A percentile compares a stretch with the other conserved stretches of the same genome.
These are phyloP conservation scores for Eutolmus rufibarbis DNA, from an alignment of 2,888 invertebrate species.

Conservation along the genomic window DNA sequence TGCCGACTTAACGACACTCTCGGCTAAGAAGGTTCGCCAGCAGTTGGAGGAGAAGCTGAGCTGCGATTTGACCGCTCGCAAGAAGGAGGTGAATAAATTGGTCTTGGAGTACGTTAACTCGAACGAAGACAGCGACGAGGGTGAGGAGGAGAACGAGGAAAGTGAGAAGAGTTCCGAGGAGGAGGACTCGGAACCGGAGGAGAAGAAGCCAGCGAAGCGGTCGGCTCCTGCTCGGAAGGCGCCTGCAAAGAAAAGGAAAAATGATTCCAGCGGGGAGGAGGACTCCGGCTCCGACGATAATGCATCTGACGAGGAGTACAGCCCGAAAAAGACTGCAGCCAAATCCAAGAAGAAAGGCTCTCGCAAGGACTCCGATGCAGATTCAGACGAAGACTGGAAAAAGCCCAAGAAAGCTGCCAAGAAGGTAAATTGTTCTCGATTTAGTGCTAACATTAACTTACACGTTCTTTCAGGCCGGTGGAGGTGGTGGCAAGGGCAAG, in stretches of 20 bases:
- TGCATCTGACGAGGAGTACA: conserved; percentile 69
- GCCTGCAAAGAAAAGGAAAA: conserved; percentile 49
- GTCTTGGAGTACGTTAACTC: conserved; percentile 78
- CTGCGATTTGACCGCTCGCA: conserved; percentile 77
- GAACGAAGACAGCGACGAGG: conserved; percentile 59
- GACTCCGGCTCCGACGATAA: conserved; percentile 64
- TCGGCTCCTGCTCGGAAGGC: conserved; percentile 63
- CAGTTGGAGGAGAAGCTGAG: conserved; percentile 83
- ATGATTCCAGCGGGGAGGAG: conserved; percentile 50
- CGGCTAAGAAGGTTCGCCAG: conserved; percentile 88
- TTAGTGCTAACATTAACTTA: neutral
- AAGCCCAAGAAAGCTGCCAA: conserved; percentile 63
- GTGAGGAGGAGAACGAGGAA: conserved; percentile 44
- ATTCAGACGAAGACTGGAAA: conserved; percentile 76
- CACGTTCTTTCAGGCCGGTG: conserved; percentile 42
- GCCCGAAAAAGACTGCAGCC: conserved; percentile 64
- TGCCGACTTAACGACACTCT: conserved; percentile 83
- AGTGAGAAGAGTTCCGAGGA: conserved; percentile 58
- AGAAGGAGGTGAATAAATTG: conserved; percentile 85
- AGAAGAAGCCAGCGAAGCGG: conserved; percentile 58
- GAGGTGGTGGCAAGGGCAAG: conserved; percentile 64
- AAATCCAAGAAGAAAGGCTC: conserved; percentile 57
- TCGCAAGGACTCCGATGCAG: conserved; percentile 70
- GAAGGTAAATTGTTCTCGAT: conserved; percentile 40
- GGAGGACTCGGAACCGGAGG: conserved; percentile 15